These are phyloP conservation scores for Nothocercus nigrocapillus DNA, from an alignment of 2,113 vertebrate genomes.

Conservation along the genomic window DNA sequence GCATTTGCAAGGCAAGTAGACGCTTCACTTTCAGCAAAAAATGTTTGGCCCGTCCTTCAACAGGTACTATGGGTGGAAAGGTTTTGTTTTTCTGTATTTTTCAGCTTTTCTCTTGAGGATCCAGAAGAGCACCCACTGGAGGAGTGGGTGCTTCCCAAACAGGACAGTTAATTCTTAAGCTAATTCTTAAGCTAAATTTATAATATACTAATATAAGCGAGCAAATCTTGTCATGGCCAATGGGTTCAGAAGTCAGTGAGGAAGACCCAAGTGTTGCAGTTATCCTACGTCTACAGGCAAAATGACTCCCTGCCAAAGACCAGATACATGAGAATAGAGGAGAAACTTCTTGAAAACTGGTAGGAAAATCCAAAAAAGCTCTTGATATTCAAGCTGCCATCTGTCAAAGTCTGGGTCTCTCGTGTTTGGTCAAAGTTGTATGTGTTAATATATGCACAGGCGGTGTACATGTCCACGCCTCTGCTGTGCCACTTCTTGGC, in stretches of 20 bases:
- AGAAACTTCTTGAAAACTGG: not conserved
- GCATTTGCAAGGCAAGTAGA: not conserved
- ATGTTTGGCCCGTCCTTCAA: not conserved
- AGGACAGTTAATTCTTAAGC: not conserved
- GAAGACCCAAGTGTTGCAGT: accelerated
- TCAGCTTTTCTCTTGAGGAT: not conserved
- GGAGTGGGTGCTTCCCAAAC: not conserved
- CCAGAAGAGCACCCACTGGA: not conserved
- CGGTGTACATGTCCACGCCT: not conserved
- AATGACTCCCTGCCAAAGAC: accelerated
- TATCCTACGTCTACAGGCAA: not conserved
- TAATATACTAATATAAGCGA: not conserved
- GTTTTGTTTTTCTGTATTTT: not conserved
- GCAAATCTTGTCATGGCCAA: not conserved
- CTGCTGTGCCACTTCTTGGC: conserved; percentile 23
- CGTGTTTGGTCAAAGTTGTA: not conserved
- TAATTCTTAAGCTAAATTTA: conserved; percentile 13
- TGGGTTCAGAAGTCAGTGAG: accelerated
- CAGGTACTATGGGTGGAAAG: not conserved
- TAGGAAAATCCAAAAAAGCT: not conserved
- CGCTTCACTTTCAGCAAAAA: not conserved
- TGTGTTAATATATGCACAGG: not conserved
- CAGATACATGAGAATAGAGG: accelerated
- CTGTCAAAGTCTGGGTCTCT: not conserved
- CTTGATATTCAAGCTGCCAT: not conserved